Percentiles rank a stretch among this genome's conserved stretches.
Conservation (phyloP, 2,888 invertebrate species). For the Theodoxus fluviatilis region DNA sequence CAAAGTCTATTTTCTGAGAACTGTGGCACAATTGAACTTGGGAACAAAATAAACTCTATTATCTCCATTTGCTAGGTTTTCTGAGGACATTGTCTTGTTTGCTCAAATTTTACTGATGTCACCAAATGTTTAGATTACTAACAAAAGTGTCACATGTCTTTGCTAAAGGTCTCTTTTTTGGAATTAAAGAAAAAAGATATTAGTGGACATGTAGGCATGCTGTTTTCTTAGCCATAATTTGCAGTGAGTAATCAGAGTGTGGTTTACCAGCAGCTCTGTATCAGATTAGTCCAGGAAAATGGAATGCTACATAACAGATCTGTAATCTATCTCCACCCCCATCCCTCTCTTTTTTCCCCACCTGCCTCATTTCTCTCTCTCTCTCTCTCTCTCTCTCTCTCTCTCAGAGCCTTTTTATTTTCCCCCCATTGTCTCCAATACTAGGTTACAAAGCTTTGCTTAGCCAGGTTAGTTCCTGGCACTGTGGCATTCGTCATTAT, state of each 20-base stretch:
- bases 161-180: neutral
- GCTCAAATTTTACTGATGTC: too few relatives aligned
- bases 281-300: too few relatives aligned
- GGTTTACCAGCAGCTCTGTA: neutral
- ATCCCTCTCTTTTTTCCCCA: conserved; percentile 21
- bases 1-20: too few relatives aligned
- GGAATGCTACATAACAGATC: too few relatives aligned
- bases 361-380: conserved; percentile 10
- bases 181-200: neutral
- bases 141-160: neutral
- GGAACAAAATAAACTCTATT: too few relatives aligned
- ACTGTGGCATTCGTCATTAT: too few relatives aligned
- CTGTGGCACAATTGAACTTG: too few relatives aligned
- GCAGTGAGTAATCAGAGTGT: neutral
- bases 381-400: conserved; percentile 27
- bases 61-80: too few relatives aligned
- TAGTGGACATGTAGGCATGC: neutral
- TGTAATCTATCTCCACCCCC: conserved; percentile 21
- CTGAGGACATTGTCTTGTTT: too few relatives aligned
- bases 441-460: too few relatives aligned
- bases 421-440: conserved; percentile 10
- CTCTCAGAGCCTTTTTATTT: neutral
- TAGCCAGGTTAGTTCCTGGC: too few relatives aligned
- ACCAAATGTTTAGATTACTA: neutral
- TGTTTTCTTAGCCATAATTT: too few relatives aligned